Evolutionary conservation across 1,140 invertebrate genomes (phyloP), one percentile per base, ranked within the genome.

Genomic region (Nebria ingens): DNA sequence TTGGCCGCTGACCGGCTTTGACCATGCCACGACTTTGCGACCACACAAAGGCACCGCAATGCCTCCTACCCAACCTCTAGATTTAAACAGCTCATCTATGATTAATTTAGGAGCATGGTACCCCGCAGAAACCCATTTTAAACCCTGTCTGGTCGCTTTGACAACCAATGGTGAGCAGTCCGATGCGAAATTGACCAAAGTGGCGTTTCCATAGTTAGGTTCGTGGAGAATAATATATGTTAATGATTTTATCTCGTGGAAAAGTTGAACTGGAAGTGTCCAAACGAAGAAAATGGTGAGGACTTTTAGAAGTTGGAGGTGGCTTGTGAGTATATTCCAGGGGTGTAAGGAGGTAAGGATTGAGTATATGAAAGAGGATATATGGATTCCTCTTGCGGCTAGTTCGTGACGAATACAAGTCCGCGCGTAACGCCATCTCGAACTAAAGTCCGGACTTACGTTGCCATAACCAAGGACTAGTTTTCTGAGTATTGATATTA

Each of bases 1-100:
- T 0, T 76, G 73, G 2, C 71, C 64, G 56, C 78, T 73, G 1
- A 90, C 77, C 1, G 82, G 78, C 0, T 82, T 79, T 0, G 86
- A 87, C 81, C 87, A 90, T 2, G 83, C 79, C 1, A 87, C 79
- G 1, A 87, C 82, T 72, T 90, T 89, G 56, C 87, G 75, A 4
- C 87, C 87, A 54, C 83, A 86, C 3, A 85, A 75, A 0, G 84
- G 85, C 19, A 84, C 78, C 65, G 4, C 80, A 75, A 65, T 68
- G 76, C 54, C 67, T 74, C 66, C 23, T 69, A 61, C 3, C 40
- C 68, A 68, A 19, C 72, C 65, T 55, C 73, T 68, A 0, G 15
- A 61, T 13, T 72, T 60, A 2, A 83, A 74, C 0, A 84, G 60
- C 57, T 82, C 81, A 19, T 84, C 75, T 1, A 81, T 64, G 13